Base-by-base conservation (phyloP, 2,113 vertebrate species). In the Morone chrysops region DNA sequence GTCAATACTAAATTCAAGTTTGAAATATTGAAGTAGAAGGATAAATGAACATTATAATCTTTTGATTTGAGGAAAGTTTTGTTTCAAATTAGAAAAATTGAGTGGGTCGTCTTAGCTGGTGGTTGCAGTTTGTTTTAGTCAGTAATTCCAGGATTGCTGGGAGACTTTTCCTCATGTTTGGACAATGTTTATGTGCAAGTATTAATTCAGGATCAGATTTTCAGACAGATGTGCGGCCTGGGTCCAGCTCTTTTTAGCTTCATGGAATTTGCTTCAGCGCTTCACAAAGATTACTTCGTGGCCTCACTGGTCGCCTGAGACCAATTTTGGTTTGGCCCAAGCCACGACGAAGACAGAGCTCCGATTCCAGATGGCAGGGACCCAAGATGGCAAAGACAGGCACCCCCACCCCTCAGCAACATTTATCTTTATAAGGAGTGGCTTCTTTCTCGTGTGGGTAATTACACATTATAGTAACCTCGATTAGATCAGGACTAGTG, bases 281-380 rank as follows among this genome's bases (percentile, higher is more conserved):
- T 92, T 92, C 82, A 89, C 88, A 85, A 87, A 92, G 91, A 94
- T 92, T 79, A 78, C 78, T 91, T 41, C 1, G 72, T 87, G 89
- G 89, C 86, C 85, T 91, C 86, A 50, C 83, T 75, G 90, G 92
- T 92, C 90, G 82, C 79, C 86, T 90, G 89, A 93, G 92, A 94
- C 91, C 87, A 91, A 94, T 94, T 94, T 94, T 92, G 87, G 87
- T 93, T 95, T 93, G 91, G 84, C 83, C 79, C 61, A 51, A 89
- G 71, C 81, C 83, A 60, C 87, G 89, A 93, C 54, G 57, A 87
- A 93, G 93, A 92, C 78, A 85, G 78, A 86, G 80, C 66, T 76
- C 67, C 2, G 5, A 66, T 75, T 92, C 88, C 90, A 94, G 75
- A 92, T 91, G 90, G 87, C 87, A 70, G 20, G 2, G 48, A 71